Evolutionary conservation across 2,888 invertebrate genomes (phyloP), one percentile per base, ranked within the genome.

Genomic region (Nesidiocoris tenuis): DNA sequence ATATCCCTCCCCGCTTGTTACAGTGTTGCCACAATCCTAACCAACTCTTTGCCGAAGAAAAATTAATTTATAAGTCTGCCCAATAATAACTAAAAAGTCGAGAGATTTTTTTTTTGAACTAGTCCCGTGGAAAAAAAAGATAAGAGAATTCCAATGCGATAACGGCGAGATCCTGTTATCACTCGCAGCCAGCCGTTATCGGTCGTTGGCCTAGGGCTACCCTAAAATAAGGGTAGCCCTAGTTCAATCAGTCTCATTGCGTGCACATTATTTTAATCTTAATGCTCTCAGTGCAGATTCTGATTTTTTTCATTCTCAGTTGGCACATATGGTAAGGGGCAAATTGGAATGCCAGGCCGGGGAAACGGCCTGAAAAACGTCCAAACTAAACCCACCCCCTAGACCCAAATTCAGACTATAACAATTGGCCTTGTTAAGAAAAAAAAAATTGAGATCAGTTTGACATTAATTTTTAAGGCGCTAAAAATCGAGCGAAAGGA

Each of bases 251-350:
- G 74, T 77, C 75, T 77, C 66, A 39, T 64, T 24, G 39, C 19
- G 5, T 59, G n/a, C 70, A 77, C 70, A 70, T 71, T n/a, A n/a
- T n/a, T 77, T 77, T 55, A 77, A 75, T 68, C 72, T 77, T 70
- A 75, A 70, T 70, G 68, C 71, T 77, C 75, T 75, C 65, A 65
- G 39, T 70, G 65, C 59, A 64, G 68, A 24, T 56, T 77, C 19
- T 9, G 61, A 54, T 77, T 3, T 61, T 74, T 55, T 56, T 56
- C 23, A n/a, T 74, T 65, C 65, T 71, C 70, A 70, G 61, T 77
- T 77, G 77, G 77, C 77, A 77, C 77, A 76, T 75, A 61, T 72
- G 66, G 67, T 72, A 57, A 57, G 66, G 76, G 77, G 68, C 66
- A 77, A 72, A 64, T 67, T 70, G 77, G 75, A 77, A 77, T 77